Evolutionary conservation across 2,888 invertebrate genomes (phyloP).

Genomic region (Drosophila maculinotata): DNA sequence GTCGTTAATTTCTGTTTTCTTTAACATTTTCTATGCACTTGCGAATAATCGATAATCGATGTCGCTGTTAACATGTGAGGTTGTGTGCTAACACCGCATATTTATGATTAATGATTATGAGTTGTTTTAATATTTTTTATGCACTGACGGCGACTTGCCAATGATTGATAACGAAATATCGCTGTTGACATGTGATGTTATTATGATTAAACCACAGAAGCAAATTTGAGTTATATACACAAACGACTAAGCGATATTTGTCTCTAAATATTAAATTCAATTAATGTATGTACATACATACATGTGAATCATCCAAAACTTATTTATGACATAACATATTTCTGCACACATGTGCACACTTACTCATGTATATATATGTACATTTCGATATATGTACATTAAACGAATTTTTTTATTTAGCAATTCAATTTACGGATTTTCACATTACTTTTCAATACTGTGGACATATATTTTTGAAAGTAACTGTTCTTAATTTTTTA

Average conservation of each 20-base stretch:
- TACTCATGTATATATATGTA: background rate
- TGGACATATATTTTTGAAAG: too few relatives aligned
- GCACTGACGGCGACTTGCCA: background rate
- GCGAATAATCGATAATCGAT: constrained; percentile 34
- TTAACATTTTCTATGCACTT: background rate
- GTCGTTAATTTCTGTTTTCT: background rate
- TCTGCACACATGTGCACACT: constrained; percentile 1
- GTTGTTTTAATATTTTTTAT: background rate
- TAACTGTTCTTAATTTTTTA: background rate
- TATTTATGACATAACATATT: constrained; percentile 27
- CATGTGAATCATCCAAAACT: constrained; percentile 2
- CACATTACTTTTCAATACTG: too few relatives aligned
- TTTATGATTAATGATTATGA: background rate
- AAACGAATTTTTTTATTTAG: too few relatives aligned
- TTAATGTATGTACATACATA: background rate
- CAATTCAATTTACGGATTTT: too few relatives aligned
- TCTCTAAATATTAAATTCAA: too few relatives aligned
- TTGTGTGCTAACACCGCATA: too few relatives aligned
- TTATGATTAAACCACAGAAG: background rate
- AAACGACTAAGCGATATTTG: too few relatives aligned
- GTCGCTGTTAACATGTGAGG: background rate
- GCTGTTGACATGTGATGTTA: background rate
- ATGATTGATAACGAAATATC: constrained; percentile 33
- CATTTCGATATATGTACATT: background rate
- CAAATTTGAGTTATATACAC: too few relatives aligned